These are phyloP conservation scores for Frieseomelitta varia DNA, from an alignment of 1,140 invertebrate species.

Conservation along the genomic window DNA sequence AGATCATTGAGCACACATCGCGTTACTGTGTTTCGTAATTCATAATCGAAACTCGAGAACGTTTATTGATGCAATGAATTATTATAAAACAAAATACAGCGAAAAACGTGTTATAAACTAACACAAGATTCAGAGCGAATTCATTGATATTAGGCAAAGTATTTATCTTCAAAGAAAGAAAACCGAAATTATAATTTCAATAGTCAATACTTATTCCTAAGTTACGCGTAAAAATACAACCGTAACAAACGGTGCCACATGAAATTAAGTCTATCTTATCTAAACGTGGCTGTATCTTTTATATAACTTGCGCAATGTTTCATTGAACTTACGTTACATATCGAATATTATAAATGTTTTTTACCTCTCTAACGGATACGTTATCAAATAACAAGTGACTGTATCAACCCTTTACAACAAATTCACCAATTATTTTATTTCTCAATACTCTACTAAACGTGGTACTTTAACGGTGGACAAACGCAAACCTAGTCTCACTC, in stretches of 20 bases:
- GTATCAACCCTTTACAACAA: background rate
- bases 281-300: background rate
- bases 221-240: background rate
- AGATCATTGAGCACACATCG: conserved; percentile 51
- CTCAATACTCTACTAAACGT: background rate
- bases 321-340: background rate
- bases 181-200: background rate
- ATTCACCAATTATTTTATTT: background rate
- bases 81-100: background rate
- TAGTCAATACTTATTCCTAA: background rate
- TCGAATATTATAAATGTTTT: background rate
- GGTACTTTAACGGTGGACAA: background rate
- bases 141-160: background rate
- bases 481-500: background rate
- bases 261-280: background rate
- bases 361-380: background rate
- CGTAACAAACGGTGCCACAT: background rate
- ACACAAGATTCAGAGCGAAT: background rate
- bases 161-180: background rate
- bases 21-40: background rate
- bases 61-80: background rate
- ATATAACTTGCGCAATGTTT: background rate
- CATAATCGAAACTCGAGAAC: background rate
- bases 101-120: background rate
- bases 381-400: background rate